Percentiles rank a stretch among this genome's conserved stretches.
phyloP scores from a whole-genome alignment of 2,113 vertebrate genomes.

The Stigmatopora nigra region DNA sequence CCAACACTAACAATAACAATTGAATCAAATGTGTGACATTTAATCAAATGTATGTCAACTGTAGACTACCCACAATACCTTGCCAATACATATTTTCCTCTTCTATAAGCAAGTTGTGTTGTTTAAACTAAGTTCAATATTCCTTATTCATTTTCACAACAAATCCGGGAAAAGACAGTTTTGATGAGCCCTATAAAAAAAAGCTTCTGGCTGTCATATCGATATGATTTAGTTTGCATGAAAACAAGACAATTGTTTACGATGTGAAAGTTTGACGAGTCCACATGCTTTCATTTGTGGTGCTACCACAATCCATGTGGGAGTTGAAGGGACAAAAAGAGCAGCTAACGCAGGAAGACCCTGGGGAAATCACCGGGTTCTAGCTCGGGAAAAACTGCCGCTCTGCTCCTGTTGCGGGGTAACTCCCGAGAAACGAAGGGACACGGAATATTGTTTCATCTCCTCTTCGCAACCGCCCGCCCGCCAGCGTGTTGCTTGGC shows the following conservation, averaged over 20 bases:
- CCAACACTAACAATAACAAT: too few relatives aligned
- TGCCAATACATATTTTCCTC: too few relatives aligned
- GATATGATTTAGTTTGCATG: conserved; percentile 2
- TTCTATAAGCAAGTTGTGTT: too few relatives aligned
- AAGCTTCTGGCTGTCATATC: background rate
- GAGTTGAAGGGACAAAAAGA: conserved; percentile 11
- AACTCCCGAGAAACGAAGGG: conserved; percentile 18
- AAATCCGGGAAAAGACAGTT: background rate
- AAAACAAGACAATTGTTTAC: background rate
- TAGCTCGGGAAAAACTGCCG: conserved; percentile 26
- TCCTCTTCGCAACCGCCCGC: conserved; percentile 1
- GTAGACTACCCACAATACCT: too few relatives aligned
- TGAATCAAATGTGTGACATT: too few relatives aligned
- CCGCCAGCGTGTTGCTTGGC: conserved; percentile 11
- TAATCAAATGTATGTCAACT: too few relatives aligned
- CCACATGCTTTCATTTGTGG: background rate
- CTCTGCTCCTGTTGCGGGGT: conserved; percentile 19
- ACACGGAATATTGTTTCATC: conserved; percentile 33
- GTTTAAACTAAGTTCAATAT: too few relatives aligned
- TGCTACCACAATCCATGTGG: conserved; percentile 10
- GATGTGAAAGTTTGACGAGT: background rate
- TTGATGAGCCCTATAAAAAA: background rate
- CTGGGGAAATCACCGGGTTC: conserved; percentile 44
- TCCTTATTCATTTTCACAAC: background rate
- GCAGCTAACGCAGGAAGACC: conserved; percentile 12